Evolutionary conservation across 2,888 invertebrate species (phyloP).

Genomic region (Unio pictorum): DNA sequence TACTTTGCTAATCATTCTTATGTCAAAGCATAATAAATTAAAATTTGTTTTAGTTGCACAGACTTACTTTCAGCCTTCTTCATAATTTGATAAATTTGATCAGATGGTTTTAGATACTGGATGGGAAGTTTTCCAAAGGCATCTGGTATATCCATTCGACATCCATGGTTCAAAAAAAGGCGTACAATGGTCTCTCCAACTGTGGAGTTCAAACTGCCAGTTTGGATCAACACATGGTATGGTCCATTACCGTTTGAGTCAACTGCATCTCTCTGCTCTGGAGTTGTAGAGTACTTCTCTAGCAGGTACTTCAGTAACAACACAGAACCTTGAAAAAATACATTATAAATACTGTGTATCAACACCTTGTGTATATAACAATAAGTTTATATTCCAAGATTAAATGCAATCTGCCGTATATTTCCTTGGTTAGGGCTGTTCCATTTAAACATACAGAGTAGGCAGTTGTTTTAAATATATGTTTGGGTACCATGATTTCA

Average conservation of each 20-base stretch:
- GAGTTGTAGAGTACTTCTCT: neutral
- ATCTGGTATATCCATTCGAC: slow-evolving; percentile 25
- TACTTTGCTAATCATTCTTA: too few species aligned
- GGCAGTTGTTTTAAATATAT: too few species aligned
- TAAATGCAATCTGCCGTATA: too few species aligned
- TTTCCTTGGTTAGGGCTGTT: too few species aligned
- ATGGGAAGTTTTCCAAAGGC: slow-evolving; percentile 25
- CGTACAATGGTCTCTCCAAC: slow-evolving; percentile 26
- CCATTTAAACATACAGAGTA: too few species aligned
- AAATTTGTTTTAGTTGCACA: neutral
- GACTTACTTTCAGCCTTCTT: slow-evolving; percentile 19
- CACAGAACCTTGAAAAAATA: too few species aligned
- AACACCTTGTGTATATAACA: too few species aligned
- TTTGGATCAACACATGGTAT: slow-evolving; percentile 32
- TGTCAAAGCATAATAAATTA: too few species aligned
- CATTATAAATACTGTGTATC: too few species aligned
- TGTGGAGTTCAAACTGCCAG: slow-evolving; percentile 23
- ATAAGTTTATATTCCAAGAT: too few species aligned
- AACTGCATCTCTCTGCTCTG: slow-evolving; percentile 18
- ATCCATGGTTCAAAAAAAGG: slow-evolving; percentile 30
- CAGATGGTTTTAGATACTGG: slow-evolving; percentile 29
- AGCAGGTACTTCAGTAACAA: too few species aligned
- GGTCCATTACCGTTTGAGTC: slow-evolving; percentile 28
- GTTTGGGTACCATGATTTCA: too few species aligned
- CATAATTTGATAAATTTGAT: slow-evolving; percentile 22